phyloP scores from a whole-genome alignment of 2,888 invertebrate species.

The Tholera decimalis region DNA sequence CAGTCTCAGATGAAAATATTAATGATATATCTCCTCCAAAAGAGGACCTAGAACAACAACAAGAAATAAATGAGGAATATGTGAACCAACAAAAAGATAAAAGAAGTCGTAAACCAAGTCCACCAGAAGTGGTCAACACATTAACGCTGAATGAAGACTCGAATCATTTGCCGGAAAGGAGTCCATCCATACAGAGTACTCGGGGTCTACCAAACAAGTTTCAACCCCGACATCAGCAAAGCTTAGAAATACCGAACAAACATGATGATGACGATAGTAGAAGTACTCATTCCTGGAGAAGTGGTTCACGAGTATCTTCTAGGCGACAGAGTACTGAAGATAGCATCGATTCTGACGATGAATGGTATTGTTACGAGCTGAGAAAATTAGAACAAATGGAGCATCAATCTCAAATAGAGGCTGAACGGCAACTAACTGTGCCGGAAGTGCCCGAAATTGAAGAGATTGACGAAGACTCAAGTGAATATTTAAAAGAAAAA shows the following conservation, averaged over 20 bases:
- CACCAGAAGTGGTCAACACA: constrained; percentile 83
- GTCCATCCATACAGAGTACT: constrained; percentile 92
- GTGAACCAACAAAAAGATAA: constrained; percentile 77
- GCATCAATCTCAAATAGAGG: constrained; percentile 93
- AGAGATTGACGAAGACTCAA: constrained; percentile 89
- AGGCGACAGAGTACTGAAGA: constrained; percentile 97
- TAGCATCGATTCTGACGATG: constrained; percentile 98
- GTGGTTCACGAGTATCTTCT: constrained; percentile 96
- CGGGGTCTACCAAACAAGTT: constrained; percentile 92
- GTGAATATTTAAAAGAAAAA: constrained; percentile 94
- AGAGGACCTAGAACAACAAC: constrained; percentile 74
- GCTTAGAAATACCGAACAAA: constrained; percentile 95
- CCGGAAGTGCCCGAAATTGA: constrained; percentile 92
- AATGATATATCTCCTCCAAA: constrained; percentile 88
- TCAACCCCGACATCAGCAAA: constrained; percentile 94
- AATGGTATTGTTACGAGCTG: constrained; percentile 97
- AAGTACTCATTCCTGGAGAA: constrained; percentile 97
- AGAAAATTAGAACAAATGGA: constrained; percentile 97
- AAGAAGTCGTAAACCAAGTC: constrained; percentile 76
- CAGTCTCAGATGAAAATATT: constrained; percentile 93
- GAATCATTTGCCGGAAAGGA: constrained; percentile 91
- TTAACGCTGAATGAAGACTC: constrained; percentile 88
- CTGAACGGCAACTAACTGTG: constrained; percentile 92
- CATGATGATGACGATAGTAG: constrained; percentile 96
- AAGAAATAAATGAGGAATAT: constrained; percentile 74